Evolutionary conservation across 2,113 vertebrate genomes (phyloP).

Genomic region (Trichechus manatus): DNA sequence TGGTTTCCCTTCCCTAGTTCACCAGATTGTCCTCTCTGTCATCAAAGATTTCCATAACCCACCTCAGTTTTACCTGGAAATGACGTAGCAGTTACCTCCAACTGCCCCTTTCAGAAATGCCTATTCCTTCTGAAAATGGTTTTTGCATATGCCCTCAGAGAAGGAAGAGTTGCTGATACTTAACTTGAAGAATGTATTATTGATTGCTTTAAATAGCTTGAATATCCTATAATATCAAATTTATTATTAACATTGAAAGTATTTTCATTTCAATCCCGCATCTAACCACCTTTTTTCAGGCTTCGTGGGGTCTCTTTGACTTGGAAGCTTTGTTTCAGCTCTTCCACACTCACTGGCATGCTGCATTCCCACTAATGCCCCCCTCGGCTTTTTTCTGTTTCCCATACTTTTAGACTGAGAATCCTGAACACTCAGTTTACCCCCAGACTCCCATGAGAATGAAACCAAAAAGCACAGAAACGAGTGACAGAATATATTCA

Average conservation of each 20-base stretch:
- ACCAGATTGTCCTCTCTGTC: background rate
- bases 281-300: background rate
- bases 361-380: background rate
- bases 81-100: background rate
- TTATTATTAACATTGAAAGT: background rate
- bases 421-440: background rate
- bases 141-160: conserved; percentile 10
- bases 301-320: background rate
- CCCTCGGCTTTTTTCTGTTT: background rate
- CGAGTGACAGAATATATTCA: background rate
- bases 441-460: conserved; percentile 8
- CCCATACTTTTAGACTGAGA: conserved; percentile 1
- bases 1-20: conserved; percentile 1
- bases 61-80: conserved; percentile 49
- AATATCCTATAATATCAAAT: background rate
- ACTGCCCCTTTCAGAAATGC: background rate
- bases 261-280: background rate
- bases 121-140: background rate
- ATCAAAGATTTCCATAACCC: conserved; percentile 31
- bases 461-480: background rate
- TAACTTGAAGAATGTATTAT: background rate
- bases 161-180: background rate
- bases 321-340: background rate
- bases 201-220: background rate
- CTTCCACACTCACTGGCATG: background rate